Evolutionary conservation across 53 echinoderm and acorn worm species (phyloP).

Genomic region (Paracentrotus lividus): DNA sequence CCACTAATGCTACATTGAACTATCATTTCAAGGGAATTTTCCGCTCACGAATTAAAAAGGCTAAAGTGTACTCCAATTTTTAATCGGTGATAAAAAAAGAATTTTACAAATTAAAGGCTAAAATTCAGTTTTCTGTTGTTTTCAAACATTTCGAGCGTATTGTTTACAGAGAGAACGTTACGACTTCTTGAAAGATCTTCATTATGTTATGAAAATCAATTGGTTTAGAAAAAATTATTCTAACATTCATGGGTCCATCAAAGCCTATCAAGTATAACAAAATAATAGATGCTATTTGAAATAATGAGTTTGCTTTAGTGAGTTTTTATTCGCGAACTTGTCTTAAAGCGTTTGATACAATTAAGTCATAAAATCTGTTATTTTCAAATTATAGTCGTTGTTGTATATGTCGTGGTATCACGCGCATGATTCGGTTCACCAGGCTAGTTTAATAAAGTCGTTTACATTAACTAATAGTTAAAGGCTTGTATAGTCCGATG

Average conservation of each 20-base stretch:
- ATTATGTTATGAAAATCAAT: background rate
- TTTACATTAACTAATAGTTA: background rate
- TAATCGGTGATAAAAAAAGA: background rate
- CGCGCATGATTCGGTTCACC: no score
- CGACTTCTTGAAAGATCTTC: no score
- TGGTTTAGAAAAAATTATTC: background rate
- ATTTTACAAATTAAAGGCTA: no score
- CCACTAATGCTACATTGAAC: background rate
- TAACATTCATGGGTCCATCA: background rate
- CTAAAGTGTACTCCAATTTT: constrained; percentile 33
- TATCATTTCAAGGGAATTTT: background rate
- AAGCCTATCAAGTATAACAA: background rate
- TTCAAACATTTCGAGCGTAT: background rate
- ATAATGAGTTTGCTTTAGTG: no score
- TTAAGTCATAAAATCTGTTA: no score
- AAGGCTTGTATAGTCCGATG: background rate
- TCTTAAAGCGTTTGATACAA: no score
- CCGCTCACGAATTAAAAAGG: constrained; percentile 16
- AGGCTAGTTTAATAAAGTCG: no score
- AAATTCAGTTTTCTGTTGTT: no score
- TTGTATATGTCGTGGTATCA: background rate
- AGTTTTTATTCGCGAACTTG: no score
- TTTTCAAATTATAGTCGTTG: no score
- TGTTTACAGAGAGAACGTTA: no score
- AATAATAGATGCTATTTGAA: background rate